Conservation (phyloP, 2,797 vertebrate species). For the Tangara arthus region DNA sequence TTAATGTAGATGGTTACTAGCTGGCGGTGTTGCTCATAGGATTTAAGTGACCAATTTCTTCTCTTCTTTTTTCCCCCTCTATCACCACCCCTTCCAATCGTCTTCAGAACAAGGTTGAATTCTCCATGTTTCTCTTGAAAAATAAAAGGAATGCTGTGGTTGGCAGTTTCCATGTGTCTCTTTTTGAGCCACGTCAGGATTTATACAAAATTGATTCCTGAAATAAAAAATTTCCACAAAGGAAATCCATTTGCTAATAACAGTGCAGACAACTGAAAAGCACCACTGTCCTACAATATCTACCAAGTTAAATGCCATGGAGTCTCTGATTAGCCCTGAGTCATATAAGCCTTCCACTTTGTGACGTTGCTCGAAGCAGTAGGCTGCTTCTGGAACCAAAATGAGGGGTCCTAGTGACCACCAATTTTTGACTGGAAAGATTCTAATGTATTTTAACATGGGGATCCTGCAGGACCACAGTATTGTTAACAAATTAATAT, state of each 20-base stretch:
- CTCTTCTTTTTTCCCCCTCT: slow-evolving; percentile 38
- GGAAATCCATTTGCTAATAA: slow-evolving; percentile 25
- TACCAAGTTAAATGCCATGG: background rate
- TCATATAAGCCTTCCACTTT: background rate
- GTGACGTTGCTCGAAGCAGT: background rate
- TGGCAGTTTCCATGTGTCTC: slow-evolving; percentile 40
- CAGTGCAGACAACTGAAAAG: slow-evolving; percentile 36
- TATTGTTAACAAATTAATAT: slow-evolving; percentile 65
- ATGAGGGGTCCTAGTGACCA: background rate
- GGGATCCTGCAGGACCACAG: slow-evolving; percentile 34
- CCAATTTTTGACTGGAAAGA: slow-evolving; percentile 9
- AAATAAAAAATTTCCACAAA: slow-evolving; percentile 22
- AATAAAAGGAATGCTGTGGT: slow-evolving; percentile 66
- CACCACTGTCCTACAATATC: background rate
- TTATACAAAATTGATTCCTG: slow-evolving; percentile 32
- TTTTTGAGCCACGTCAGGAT: slow-evolving; percentile 50
- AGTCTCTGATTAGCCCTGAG: background rate
- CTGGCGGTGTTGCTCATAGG: slow-evolving; percentile 33
- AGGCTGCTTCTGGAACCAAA: background rate
- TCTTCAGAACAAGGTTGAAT: slow-evolving; percentile 74
- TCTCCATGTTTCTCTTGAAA: slow-evolving; percentile 59
- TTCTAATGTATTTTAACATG: slow-evolving; percentile 1
- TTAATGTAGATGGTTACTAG: background rate
- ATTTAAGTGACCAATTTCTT: slow-evolving; percentile 65
- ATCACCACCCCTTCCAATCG: slow-evolving; percentile 9